phyloP scores from a whole-genome alignment of 2,797 vertebrate species.

The Heliangelus exortis region DNA sequence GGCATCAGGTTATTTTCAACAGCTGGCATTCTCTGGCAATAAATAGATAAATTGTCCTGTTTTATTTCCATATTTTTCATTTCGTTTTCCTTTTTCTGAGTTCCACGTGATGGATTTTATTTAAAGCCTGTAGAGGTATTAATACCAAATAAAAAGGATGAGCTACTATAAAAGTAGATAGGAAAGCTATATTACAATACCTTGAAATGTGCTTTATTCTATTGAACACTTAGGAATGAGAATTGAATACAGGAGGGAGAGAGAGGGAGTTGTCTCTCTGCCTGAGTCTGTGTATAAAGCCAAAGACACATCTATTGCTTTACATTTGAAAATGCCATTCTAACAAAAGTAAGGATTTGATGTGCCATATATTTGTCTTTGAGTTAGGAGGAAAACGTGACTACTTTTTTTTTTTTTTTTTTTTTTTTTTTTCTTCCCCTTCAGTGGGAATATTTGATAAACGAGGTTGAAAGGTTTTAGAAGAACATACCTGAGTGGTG shows the following conservation, averaged over 20 bases:
- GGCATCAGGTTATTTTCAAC: constrained; percentile 34
- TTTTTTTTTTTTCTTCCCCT: background rate
- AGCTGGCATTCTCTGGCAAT: constrained; percentile 1
- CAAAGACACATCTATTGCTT: background rate
- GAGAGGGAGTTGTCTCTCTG: background rate
- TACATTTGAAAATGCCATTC: background rate
- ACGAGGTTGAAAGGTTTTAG: background rate
- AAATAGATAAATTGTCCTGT: constrained; percentile 10
- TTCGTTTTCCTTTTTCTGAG: background rate
- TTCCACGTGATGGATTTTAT: constrained; percentile 7
- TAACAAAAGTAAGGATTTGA: background rate
- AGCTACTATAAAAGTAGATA: background rate
- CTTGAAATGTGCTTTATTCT: background rate
- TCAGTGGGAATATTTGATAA: background rate
- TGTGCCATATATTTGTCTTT: background rate
- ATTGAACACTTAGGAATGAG: background rate
- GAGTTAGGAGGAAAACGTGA: background rate
- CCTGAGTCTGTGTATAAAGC: background rate
- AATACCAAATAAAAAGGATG: background rate
- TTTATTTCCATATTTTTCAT: constrained; percentile 55
- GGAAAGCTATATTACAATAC: background rate
- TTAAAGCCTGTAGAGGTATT: constrained; percentile 5
- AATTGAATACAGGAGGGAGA: background rate
- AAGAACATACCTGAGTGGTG: background rate
- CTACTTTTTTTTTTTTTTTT: background rate